Conservation (phyloP, 2,888 invertebrate species). For the Aquatica leii region DNA sequence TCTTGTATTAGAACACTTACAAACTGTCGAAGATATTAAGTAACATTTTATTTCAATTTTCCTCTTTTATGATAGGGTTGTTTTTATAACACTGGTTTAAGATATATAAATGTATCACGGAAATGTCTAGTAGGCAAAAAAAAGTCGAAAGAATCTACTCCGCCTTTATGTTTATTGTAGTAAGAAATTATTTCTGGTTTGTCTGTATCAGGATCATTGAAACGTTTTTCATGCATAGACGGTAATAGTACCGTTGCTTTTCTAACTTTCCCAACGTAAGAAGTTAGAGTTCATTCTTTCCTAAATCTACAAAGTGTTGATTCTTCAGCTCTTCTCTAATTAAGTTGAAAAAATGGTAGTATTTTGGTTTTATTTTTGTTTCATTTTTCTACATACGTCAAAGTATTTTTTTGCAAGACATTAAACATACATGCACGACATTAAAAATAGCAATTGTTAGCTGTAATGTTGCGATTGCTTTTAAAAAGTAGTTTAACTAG, state of each 20-base stretch:
- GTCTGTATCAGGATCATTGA: conserved; percentile 33
- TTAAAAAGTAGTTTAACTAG: conserved; percentile 22
- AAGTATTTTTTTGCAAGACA: conserved; percentile 23
- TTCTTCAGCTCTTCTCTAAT: conserved; percentile 18
- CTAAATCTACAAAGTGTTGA: conserved; percentile 42
- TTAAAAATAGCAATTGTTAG: conserved; percentile 39
- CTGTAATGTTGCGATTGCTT: conserved; percentile 35
- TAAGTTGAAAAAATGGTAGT: conserved; percentile 36
- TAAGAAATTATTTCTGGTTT: conserved; percentile 28
- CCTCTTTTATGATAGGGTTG: background rate
- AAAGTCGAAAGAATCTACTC: conserved; percentile 20
- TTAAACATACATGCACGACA: conserved; percentile 30
- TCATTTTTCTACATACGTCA: conserved; percentile 11
- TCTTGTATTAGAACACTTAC: no score
- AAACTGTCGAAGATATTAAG: no score
- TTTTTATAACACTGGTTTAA: conserved; percentile 6
- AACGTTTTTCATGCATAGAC: conserved; percentile 23
- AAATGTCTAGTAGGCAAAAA: background rate
- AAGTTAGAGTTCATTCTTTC: conserved; percentile 40
- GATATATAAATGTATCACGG: background rate
- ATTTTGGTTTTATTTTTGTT: conserved; percentile 34
- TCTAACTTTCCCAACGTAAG: conserved; percentile 39
- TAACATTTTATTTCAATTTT: no score
- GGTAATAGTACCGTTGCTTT: conserved; percentile 31
- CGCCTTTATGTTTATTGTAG: conserved; percentile 23